Evolutionary conservation across 2,797 vertebrate species (phyloP).

Genomic region (Bryconaethiops microstoma): DNA sequence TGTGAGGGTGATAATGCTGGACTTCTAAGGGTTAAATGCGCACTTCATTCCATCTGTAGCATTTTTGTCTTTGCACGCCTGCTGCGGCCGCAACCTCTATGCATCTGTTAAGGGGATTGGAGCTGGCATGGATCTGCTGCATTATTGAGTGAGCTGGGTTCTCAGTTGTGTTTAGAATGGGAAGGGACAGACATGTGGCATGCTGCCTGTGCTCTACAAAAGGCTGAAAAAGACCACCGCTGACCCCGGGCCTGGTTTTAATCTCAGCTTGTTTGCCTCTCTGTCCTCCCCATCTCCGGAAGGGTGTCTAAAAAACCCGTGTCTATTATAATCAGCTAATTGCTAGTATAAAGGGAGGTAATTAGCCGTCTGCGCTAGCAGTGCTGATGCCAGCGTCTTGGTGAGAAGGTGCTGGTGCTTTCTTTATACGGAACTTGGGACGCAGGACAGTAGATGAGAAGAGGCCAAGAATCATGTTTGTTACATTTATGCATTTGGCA

Average conservation of each 20-base stretch:
- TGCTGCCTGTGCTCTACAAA: conserved; percentile 6
- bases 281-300: conserved; percentile 11
- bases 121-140: conserved; percentile 9
- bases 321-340: conserved; percentile 72
- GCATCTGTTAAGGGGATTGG: conserved; percentile 2
- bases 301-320: conserved; percentile 44
- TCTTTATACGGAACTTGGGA: background rate
- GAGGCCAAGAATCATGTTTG: background rate
- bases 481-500: too few species aligned
- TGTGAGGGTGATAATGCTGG: background rate
- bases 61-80: background rate
- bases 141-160: conserved; percentile 26
- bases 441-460: background rate
- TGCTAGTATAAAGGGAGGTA: conserved; percentile 69
- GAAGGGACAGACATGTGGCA: conserved; percentile 1
- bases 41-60: background rate
- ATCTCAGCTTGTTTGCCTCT: conserved; percentile 32
- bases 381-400: conserved; percentile 46
- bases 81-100: background rate
- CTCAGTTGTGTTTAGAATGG: background rate
- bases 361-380: conserved; percentile 65
- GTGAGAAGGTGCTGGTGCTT: background rate
- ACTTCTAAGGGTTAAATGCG: background rate
- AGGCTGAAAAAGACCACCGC: conserved; percentile 19
- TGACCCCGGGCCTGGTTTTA: conserved; percentile 27